These are phyloP conservation scores for Agriopis aurantiaria DNA, from an alignment of 2,888 invertebrate genomes.

Conservation along the genomic window DNA sequence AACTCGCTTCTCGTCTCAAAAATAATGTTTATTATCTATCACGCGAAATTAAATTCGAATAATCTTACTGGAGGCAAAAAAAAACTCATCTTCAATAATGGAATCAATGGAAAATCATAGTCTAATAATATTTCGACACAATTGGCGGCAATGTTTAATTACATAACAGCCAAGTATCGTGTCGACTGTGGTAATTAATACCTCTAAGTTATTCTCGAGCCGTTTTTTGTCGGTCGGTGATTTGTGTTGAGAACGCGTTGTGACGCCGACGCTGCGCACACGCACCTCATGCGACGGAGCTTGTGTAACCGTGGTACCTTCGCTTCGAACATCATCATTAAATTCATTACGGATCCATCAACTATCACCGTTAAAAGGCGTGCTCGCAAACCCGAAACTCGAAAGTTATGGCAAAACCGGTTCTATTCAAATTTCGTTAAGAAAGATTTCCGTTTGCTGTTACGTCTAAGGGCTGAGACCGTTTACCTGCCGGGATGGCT, in stretches of 20 bases:
- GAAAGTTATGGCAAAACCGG: conserved; percentile 53
- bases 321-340: conserved; percentile 56
- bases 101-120: conserved; percentile 59
- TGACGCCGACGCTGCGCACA: conserved; percentile 45
- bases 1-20: not conserved
- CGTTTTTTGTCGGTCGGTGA: conserved; percentile 70
- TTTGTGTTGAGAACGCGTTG: conserved; percentile 65
- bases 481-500: conserved; percentile 76
- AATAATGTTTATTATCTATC: conserved; percentile 3
- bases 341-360: conserved; percentile 53
- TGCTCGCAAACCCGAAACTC: conserved; percentile 36
- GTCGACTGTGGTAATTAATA: conserved; percentile 69
- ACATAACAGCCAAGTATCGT: conserved; percentile 64
- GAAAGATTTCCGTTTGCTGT: conserved; percentile 54
- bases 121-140: conserved; percentile 59
- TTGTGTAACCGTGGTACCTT: conserved; percentile 55
- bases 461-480: conserved; percentile 56
- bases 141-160: conserved; percentile 61
- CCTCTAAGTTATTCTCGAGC: conserved; percentile 64
- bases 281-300: conserved; percentile 53
- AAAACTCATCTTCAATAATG: conserved; percentile 49
- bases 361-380: conserved; percentile 46
- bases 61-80: not conserved
- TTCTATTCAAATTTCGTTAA: conserved; percentile 54
- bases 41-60: not conserved